A percentile compares a stretch with the other conserved stretches of the same genome.
phyloP scores from a whole-genome alignment of 2,113 vertebrate species.

The Chascanopsetta lugubris region DNA sequence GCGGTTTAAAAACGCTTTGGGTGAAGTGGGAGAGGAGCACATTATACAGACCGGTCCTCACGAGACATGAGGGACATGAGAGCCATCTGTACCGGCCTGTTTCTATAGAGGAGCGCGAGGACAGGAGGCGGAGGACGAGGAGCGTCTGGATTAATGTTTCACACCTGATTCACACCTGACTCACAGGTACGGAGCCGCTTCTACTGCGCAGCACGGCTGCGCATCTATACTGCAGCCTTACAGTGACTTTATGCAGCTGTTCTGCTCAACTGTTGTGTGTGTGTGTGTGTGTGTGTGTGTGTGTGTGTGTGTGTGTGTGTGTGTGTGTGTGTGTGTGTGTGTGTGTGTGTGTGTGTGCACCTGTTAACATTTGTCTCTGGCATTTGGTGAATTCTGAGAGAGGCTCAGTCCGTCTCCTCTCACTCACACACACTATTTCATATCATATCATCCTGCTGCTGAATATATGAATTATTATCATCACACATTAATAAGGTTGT shows the following conservation, averaged over 20 bases:
- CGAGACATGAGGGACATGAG: slow-evolving; percentile 39
- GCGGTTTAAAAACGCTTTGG: slow-evolving; percentile 75
- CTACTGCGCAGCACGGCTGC: too few species aligned
- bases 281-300: slow-evolving; percentile 6
- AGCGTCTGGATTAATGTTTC: slow-evolving; percentile 66
- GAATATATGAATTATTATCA: too few species aligned
- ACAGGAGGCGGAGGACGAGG: slow-evolving; percentile 12
- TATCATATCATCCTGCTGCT: too few species aligned
- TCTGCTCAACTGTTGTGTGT: not conserved
- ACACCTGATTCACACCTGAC: slow-evolving; percentile 58
- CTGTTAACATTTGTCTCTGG: slow-evolving; percentile 75
- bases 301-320: not conserved
- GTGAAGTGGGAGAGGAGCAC: slow-evolving; percentile 59
- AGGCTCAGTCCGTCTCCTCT: slow-evolving; percentile 9
- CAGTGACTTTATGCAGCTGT: slow-evolving; percentile 21
- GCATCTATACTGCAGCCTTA: not conserved
- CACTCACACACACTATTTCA: not conserved
- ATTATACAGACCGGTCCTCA: slow-evolving; percentile 58
- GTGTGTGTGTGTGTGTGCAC: slow-evolving; percentile 56
- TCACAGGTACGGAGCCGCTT: slow-evolving; percentile 69
- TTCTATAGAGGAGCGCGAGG: slow-evolving; percentile 21
- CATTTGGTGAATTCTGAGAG: slow-evolving; percentile 48
- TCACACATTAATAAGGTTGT: too few species aligned
- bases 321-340: slow-evolving; percentile 18
- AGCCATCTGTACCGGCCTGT: not conserved